These are phyloP conservation scores for Arctia plantaginis DNA, from an alignment of 2,888 invertebrate genomes.

Conservation along the genomic window DNA sequence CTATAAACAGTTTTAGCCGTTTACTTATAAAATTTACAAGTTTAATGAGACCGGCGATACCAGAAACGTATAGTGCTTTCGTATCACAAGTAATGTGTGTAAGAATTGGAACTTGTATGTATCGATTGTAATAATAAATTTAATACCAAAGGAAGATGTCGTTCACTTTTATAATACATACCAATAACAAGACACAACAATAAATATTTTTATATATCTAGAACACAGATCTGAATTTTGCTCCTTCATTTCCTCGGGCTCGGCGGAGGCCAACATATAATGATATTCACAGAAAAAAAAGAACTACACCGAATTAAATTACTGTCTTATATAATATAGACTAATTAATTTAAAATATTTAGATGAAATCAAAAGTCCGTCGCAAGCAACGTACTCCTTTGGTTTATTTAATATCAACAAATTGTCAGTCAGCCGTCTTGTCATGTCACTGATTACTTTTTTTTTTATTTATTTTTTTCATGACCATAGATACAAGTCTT, in stretches of 20 bases:
- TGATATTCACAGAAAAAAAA: not conserved
- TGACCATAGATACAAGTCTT: too few relatives aligned
- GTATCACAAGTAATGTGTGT: not conserved
- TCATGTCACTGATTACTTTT: too few relatives aligned
- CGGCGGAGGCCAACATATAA: not conserved
- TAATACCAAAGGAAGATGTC: not conserved
- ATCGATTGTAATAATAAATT: not conserved
- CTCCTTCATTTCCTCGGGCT: conserved; percentile 54
- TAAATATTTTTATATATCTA: conserved; percentile 90
- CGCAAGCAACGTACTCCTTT: not conserved
- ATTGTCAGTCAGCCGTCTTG: too few relatives aligned
- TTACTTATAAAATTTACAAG: not conserved
- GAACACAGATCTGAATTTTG: conserved; percentile 75
- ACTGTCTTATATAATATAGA: not conserved
- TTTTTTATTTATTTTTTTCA: too few relatives aligned
- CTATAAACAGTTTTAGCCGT: not conserved
- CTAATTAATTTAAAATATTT: not conserved
- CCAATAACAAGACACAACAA: conserved; percentile 93
- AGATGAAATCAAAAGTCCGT: not conserved
- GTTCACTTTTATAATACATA: conserved; percentile 70
- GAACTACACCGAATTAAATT: not conserved
- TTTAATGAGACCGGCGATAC: not conserved
- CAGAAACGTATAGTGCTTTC: not conserved
- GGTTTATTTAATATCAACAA: too few relatives aligned
- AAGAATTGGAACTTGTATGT: not conserved